Base-by-base conservation (phyloP, 1,140 invertebrate species). In the Eueides isabella region DNA sequence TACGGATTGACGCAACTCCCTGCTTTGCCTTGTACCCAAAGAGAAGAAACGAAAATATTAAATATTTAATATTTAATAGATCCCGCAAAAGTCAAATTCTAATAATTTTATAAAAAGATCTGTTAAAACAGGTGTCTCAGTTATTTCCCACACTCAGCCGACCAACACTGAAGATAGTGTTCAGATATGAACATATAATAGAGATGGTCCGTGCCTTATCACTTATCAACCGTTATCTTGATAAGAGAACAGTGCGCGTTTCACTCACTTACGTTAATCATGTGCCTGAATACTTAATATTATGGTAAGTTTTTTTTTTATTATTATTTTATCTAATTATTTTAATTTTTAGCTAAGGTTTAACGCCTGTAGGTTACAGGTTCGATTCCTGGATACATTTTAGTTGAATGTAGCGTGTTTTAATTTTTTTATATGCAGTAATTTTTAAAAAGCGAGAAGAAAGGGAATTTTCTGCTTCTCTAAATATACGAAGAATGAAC, bases 201-300 rank as follows among this genome's bases (percentile, higher is more conserved):
- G 61, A 74, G 72, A 69, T 69, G 72, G 48, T 55, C 9, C 48
- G 19, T 26, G 48, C 19, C 19, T 55, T 55, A 64, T 44, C n/a
- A 14, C 38, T 71, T 75, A 75, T 75, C 73, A 71, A 6, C 62
- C 16, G 12, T 71, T 64, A 67, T 71, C 31, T 19, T 61, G 74
- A 75, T 75, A 75, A 55, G 26, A 67, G 65, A 19, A n/a, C 69
- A 75, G 69, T 74, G 68, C 74, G 68, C 38, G 74, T 66, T 30
- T 69, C 68, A 67, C 72, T 65, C 67, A 30, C 33, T 62, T 64
- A 55, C 33, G 31, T 64, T 31, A 33, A 67, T 65, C 68, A 75
- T 75, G 74, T 67, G 48, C 44, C 74, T 29, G 1, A 44, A 61
- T 26, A 75, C 69, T 63, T 75, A 75, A 19, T 31, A 31, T 9